Conservation (phyloP, 1,140 invertebrate species). For the Ridgeia piscesae region DNA sequence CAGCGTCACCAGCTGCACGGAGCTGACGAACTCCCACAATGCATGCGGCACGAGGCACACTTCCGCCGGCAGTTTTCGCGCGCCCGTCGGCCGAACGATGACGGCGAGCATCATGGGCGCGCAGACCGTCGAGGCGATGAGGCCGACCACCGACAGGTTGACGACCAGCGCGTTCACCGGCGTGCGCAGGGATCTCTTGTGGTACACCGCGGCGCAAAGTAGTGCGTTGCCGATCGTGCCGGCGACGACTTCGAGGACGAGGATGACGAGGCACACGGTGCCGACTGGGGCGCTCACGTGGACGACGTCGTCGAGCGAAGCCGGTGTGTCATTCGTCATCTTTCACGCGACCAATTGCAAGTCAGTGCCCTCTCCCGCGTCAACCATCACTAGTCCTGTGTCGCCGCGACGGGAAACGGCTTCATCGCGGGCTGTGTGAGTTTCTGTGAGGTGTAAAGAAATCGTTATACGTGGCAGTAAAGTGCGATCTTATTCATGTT, state of each 20-base stretch:
- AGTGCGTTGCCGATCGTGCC: background rate
- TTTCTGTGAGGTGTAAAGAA: background rate
- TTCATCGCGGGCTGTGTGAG: background rate
- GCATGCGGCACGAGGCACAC: background rate
- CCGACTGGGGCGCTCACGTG: background rate
- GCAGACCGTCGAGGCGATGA: background rate
- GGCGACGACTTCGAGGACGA: constrained; percentile 2
- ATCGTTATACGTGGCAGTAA: background rate
- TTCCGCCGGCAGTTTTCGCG: background rate
- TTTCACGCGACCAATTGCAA: background rate
- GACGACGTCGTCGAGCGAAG: background rate
- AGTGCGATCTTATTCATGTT: background rate
- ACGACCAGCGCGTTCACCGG: constrained; percentile 10
- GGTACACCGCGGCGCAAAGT: background rate
- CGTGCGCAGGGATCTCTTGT: constrained; percentile 12
- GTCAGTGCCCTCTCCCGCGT: background rate
- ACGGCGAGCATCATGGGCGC: background rate
- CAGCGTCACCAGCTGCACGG: constrained; percentile 1
- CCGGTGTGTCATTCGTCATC: background rate
- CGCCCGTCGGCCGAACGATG: background rate
- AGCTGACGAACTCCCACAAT: background rate
- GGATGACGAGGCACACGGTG: background rate
- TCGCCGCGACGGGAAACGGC: background rate
- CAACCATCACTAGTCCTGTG: background rate
- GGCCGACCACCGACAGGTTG: constrained; percentile 6